Conservation (phyloP, 2,888 invertebrate species). For the Nezara viridula region DNA sequence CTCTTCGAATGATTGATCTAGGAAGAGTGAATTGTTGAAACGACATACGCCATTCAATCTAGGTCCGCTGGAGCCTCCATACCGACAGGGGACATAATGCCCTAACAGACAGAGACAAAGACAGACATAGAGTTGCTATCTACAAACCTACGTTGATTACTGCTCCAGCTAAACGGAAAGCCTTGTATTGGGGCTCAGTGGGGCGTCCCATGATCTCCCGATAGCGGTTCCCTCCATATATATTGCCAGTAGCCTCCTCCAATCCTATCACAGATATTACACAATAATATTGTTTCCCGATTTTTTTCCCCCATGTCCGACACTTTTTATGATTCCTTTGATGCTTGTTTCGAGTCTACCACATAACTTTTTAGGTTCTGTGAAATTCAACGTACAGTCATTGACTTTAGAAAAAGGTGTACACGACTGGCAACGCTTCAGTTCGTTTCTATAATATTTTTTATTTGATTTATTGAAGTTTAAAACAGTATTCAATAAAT, state of each 20-base stretch:
- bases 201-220: constrained; percentile 4
- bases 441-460: too few species aligned
- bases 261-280: neutral
- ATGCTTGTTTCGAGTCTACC: too few species aligned
- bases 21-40: neutral
- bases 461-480: too few species aligned
- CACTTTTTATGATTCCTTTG: neutral
- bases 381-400: too few species aligned
- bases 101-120: constrained; percentile 14
- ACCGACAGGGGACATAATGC: neutral
- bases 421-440: too few species aligned
- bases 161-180: constrained; percentile 37
- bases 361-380: too few species aligned
- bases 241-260: neutral
- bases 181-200: constrained; percentile 40
- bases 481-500: too few species aligned
- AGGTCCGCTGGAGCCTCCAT: neutral
- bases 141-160: constrained; percentile 29
- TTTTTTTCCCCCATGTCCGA: neutral
- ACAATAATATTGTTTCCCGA: neutral
- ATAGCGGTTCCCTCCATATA: neutral
- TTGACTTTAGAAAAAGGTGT: too few species aligned
- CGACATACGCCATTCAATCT: neutral
- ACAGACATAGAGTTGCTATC: constrained; percentile 18
- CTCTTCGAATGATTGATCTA: too few species aligned